phyloP scores from a whole-genome alignment of 1,140 invertebrate species.

The Heliconius hermathena region DNA sequence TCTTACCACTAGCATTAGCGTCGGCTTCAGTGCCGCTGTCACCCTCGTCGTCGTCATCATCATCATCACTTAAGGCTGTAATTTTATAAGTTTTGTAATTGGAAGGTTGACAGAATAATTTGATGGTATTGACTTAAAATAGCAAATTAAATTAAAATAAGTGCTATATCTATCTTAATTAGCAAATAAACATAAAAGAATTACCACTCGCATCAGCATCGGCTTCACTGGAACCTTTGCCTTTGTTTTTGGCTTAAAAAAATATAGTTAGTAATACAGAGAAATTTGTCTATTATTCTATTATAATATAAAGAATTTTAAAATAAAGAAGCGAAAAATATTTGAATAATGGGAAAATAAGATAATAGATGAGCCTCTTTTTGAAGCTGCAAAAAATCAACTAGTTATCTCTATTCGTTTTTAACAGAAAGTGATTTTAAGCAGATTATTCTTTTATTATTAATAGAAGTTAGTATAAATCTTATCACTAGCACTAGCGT shows the following conservation, averaged over 20 bases:
- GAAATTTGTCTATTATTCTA: no score
- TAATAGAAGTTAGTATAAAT: background rate
- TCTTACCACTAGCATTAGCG: background rate
- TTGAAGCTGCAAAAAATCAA: background rate
- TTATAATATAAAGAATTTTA: no score
- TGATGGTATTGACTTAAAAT: no score
- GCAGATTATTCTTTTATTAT: background rate
- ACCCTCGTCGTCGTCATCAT: background rate
- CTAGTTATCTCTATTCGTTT: background rate
- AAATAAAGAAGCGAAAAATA: no score
- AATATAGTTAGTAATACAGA: background rate
- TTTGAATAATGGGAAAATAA: no score
- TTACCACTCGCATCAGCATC: conserved; percentile 19
- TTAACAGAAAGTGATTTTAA: background rate
- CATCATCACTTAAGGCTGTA: background rate
- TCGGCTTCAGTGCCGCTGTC: background rate
- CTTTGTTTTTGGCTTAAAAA: conserved; percentile 20
- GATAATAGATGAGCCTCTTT: background rate
- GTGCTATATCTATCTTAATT: no score
- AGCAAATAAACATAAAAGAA: no score
- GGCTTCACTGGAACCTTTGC: conserved; percentile 20
- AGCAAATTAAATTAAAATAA: no score
- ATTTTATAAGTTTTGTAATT: no score
- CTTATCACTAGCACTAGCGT: conserved; percentile 1
- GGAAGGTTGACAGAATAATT: no score